Evolutionary conservation across 2,888 invertebrate species (phyloP).

Genomic region (Calameuta idolon): DNA sequence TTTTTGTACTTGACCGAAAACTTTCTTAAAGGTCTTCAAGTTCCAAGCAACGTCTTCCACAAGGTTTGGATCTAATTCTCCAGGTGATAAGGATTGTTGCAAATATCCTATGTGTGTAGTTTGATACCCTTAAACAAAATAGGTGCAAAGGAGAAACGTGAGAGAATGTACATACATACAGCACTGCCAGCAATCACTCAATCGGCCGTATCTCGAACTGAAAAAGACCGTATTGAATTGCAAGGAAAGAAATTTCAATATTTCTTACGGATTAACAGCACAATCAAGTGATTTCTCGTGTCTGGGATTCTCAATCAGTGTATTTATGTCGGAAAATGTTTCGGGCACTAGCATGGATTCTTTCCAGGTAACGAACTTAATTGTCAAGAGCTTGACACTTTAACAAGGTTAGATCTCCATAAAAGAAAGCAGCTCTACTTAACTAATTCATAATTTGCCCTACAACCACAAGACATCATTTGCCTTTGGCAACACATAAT

Average conservation of each 20-base stretch:
- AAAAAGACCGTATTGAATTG: not conserved
- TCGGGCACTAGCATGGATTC: slow-evolving; percentile 28
- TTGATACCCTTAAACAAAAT: not conserved
- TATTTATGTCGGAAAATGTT: slow-evolving; percentile 40
- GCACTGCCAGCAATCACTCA: not conserved
- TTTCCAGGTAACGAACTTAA: slow-evolving; percentile 35
- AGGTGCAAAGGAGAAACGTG: not conserved
- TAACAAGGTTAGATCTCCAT: not conserved
- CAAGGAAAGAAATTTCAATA: not conserved
- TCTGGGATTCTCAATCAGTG: not conserved
- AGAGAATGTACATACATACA: not conserved
- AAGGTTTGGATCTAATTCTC: not conserved
- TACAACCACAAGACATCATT: too few species aligned
- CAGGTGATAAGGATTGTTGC: not conserved
- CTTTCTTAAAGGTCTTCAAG: not conserved
- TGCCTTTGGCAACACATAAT: too few species aligned
- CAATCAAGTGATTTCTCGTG: not conserved
- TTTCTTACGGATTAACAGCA: not conserved
- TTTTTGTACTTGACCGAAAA: not conserved
- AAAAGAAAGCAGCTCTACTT: not conserved
- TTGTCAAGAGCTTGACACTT: not conserved
- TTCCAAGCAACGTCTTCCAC: not conserved
- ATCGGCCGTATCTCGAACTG: not conserved
- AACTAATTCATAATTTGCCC: not conserved
- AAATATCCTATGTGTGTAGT: not conserved